These are phyloP conservation scores for Pelmatolapia mariae DNA, from an alignment of 2,113 vertebrate genomes.

Conservation along the genomic window DNA sequence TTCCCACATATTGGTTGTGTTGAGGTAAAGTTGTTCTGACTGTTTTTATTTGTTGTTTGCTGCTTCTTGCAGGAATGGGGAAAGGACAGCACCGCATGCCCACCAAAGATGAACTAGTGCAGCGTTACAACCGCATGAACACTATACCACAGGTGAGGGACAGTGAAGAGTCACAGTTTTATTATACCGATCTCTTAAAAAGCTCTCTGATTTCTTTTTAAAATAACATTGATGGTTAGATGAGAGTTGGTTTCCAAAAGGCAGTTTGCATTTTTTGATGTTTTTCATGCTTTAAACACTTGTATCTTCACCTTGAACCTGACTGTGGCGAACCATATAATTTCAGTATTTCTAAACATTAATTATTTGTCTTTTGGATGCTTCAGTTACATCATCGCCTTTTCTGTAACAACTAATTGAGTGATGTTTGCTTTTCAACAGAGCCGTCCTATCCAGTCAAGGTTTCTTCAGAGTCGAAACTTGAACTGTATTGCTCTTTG, in stretches of 20 bases:
- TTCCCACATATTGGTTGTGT: neutral
- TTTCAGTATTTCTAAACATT: neutral
- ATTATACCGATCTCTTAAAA: neutral
- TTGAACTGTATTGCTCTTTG: constrained; percentile 98
- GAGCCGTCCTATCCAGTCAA: constrained; percentile 95
- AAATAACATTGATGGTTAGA: neutral
- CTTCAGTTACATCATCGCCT: neutral
- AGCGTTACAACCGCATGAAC: constrained; percentile 98
- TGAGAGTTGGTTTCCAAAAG: neutral
- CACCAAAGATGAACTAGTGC: constrained; percentile 96
- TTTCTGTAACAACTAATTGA: neutral
- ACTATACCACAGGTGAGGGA: constrained; percentile 91
- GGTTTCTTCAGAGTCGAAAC: constrained; percentile 98
- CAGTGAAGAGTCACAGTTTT: neutral
- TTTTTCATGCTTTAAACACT: neutral
- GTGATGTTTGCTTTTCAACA: constrained; percentile 39
- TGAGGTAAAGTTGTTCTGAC: neutral
- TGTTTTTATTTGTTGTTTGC: constrained; percentile 3
- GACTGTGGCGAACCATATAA: neutral
- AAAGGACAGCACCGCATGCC: constrained; percentile 99
- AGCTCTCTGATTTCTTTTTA: neutral
- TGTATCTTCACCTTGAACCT: neutral
- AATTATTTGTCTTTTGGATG: neutral
- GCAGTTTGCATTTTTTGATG: neutral
- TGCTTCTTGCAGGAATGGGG: constrained; percentile 86